These are phyloP conservation scores for Camptogramma bilineatum DNA, from an alignment of 2,888 invertebrate species.

Conservation along the genomic window DNA sequence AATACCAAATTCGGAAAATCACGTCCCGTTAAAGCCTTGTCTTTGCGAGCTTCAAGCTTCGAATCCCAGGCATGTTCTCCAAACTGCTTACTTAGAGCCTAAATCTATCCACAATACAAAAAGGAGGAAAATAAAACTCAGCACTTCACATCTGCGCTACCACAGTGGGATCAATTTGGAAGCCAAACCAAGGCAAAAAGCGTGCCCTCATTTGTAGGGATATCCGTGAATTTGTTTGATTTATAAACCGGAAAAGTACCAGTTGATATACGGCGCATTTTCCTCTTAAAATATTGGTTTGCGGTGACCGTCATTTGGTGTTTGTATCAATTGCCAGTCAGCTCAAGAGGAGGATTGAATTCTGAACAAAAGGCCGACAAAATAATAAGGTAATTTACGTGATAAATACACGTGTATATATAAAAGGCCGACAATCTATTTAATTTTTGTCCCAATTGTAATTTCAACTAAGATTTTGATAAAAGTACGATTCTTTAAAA, in stretches of 20 bases:
- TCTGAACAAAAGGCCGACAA: too few relatives aligned
- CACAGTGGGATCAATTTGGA: constrained; percentile 29
- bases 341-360: too few relatives aligned
- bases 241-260: constrained; percentile 61
- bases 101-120: constrained; percentile 3
- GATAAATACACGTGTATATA: too few relatives aligned
- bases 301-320: neutral
- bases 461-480: too few relatives aligned
- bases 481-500: too few relatives aligned
- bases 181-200: constrained; percentile 31
- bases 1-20: too few relatives aligned
- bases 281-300: constrained; percentile 33
- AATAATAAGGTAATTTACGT: too few relatives aligned
- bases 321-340: neutral
- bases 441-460: too few relatives aligned
- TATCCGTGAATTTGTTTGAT: constrained; percentile 52
- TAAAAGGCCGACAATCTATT: too few relatives aligned
- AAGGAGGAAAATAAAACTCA: constrained; percentile 8
- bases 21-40: too few relatives aligned
- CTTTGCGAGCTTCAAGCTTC: neutral
- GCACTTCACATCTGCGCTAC: constrained; percentile 25
- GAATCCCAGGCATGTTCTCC: neutral
- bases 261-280: constrained; percentile 56
- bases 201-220: constrained; percentile 44
- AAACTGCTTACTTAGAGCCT: neutral